Conservation (phyloP, 2,113 vertebrate genomes). For the Felis catus region F.catus_Fca126_mat1.0 CM031411.1:102962501-102963000, state of each 20-base stretch:
- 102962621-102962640: not conserved
- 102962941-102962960: not conserved
- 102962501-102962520: not conserved
- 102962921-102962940: not conserved
- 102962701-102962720: not conserved
- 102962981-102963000: not conserved
- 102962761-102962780: not conserved
- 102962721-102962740: not conserved
- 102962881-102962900: slow-evolving; percentile 32
- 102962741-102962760: not conserved
- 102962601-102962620: not conserved
- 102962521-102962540: not conserved
- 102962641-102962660: not conserved
- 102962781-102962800: not conserved
- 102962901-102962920: slow-evolving; percentile 23
- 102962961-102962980: not conserved
- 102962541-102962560: not conserved
- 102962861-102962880: slow-evolving; percentile 37
- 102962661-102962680: not conserved
- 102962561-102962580: slow-evolving; percentile 27
- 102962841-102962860: not conserved
- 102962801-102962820: slow-evolving; percentile 14
- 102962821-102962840: slow-evolving; percentile 12
- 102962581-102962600: not conserved
- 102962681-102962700: not conserved